A percentile compares a stretch with the other conserved stretches of the same genome.
Conservation (phyloP, 1,140 invertebrate species). For the Rhizoglyphus robini region DNA sequence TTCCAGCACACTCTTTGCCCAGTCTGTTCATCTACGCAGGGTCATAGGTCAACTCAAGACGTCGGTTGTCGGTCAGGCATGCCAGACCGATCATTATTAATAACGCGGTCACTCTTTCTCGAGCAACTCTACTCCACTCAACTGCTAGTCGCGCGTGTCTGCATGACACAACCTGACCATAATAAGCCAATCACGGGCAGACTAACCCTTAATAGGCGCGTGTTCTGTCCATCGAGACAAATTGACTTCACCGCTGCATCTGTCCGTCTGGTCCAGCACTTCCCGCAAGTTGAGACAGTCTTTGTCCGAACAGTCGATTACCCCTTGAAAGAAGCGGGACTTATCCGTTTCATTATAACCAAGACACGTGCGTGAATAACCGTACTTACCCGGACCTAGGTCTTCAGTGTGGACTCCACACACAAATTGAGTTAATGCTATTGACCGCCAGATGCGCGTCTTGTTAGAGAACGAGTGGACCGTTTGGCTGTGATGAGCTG, state of each 20-base stretch:
- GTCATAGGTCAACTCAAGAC: conserved; percentile 9
- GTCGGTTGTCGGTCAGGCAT: background rate
- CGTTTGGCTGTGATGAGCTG: no score
- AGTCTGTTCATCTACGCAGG: background rate
- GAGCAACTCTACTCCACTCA: no score
- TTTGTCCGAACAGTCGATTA: background rate
- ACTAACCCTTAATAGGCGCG: conserved; percentile 2
- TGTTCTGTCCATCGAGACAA: background rate
- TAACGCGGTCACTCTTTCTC: no score
- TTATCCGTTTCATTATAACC: background rate
- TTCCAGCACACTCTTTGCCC: background rate
- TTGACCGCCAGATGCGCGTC: no score
- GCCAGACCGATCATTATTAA: background rate
- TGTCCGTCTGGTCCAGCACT: background rate
- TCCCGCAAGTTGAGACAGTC: background rate
- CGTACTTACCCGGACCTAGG: background rate
- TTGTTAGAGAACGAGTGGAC: no score
- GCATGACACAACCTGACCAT: conserved; percentile 11
- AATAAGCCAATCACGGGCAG: background rate
- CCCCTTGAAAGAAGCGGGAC: background rate
- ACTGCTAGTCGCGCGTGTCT: no score
- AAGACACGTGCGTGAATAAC: background rate
- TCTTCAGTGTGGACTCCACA: no score
- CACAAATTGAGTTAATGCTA: no score
- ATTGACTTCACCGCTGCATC: conserved; percentile 3